Base-by-base conservation (phyloP, 2,888 invertebrate genomes). In the Invenusta paracnida region DNA sequence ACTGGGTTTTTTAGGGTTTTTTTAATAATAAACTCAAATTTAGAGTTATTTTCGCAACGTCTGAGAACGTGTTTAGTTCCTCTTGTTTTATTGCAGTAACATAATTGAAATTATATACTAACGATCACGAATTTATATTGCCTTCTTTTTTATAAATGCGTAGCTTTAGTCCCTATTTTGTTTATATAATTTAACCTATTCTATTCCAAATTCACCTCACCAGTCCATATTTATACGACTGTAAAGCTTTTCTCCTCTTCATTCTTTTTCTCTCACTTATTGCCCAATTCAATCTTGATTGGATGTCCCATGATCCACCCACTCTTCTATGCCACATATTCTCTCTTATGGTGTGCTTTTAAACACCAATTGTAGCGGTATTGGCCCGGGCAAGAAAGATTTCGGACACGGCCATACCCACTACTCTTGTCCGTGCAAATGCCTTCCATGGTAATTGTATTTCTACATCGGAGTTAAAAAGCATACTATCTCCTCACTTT, bases 341-440 rank as follows among this genome's bases (percentile, higher is more conserved):
- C 73, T 23, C 73, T 23, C 23, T 73, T 73, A 13, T n/a, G n/a
- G n/a, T n/a, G 23, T 73, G 73, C 11, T 25, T 73, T 2, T 73
- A 13, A 13, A 13, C 11, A 73, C 73, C 25, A 13, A 13, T 73
- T 73, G 23, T 73, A 73, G 73, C 73, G 11, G 73, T 73, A 2
- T 73, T 73, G 73, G 73, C 73, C 23, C 73, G 73, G 2, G 73
- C 73, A 73, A 73, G 73, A 73, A 73, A 73, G 23, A 23, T 73
- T 23, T 73, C 73, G 25, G 73, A 73, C 73, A 73, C 73, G 27
- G 73, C 73, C 27, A 73, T 73, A 13, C 73, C 73, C 23, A 13
- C 73, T 13, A 25, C 73, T n/a, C 73, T 73, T 73, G 27, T 73
- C 73, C 73, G 73, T 13, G 23, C 73, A 13, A 73, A 73, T 23